Conservation (phyloP, 2,113 vertebrate species). For the Myodes glareolus region DNA sequence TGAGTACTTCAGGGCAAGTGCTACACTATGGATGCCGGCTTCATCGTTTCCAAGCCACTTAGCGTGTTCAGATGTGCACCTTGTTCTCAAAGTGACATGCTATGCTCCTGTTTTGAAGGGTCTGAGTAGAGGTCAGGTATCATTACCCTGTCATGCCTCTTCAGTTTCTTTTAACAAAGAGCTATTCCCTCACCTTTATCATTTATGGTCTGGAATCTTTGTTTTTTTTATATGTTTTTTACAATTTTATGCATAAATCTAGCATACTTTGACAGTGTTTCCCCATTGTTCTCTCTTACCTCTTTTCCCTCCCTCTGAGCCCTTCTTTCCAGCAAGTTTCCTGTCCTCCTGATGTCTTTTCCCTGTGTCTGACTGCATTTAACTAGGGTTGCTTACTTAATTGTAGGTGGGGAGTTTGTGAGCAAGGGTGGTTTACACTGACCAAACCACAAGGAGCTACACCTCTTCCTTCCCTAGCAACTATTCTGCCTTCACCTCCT, state of each 20-base stretch:
- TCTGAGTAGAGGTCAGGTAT: not conserved
- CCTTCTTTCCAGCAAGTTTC: too few species aligned
- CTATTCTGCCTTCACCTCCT: not conserved
- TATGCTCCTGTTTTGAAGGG: not conserved
- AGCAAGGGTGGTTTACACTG: not conserved
- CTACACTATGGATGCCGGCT: not conserved
- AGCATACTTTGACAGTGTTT: not conserved
- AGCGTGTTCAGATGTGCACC: not conserved
- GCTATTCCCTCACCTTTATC: not conserved
- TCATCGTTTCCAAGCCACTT: accelerated
- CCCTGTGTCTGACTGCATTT: not conserved
- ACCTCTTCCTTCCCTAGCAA: not conserved
- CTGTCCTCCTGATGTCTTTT: not conserved
- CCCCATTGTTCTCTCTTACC: not conserved
- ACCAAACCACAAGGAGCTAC: not conserved
- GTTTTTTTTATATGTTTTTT: not conserved
- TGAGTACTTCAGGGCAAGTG: not conserved
- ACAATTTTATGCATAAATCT: not conserved
- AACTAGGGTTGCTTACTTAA: not conserved
- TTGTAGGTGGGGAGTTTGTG: not conserved
- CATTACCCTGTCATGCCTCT: not conserved
- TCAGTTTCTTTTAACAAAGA: not conserved
- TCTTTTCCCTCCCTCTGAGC: not conserved
- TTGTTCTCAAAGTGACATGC: not conserved
- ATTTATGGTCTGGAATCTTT: not conserved